Percentiles rank a stretch among this genome's conserved stretches.
These are phyloP conservation scores for Heliconius hewitsoni DNA, from an alignment of 1,140 invertebrate genomes.

Conservation along the genomic window DNA sequence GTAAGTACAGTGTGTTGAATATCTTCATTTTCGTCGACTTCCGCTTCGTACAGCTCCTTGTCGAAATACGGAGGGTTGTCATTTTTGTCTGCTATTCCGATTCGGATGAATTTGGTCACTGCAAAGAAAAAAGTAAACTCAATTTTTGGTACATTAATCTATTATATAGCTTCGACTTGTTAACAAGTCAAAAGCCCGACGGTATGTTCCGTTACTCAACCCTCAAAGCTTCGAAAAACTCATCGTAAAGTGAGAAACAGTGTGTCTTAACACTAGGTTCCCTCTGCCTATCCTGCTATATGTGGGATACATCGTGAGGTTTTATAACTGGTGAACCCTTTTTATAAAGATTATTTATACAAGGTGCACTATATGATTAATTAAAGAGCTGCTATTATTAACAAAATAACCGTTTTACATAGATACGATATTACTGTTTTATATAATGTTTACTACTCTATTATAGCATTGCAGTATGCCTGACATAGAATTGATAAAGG, in stretches of 20 bases:
- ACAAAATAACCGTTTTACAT: background rate
- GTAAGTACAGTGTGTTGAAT: slow-evolving; percentile 98
- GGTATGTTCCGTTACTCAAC: no score
- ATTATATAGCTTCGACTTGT: background rate
- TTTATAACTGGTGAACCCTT: background rate
- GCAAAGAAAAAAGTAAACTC: slow-evolving; percentile 51
- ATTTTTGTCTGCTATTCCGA: slow-evolving; percentile 97
- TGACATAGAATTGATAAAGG: background rate
- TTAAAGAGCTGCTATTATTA: background rate
- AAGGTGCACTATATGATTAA: background rate
- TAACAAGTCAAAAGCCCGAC: background rate
- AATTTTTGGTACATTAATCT: background rate
- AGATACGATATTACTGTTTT: background rate
- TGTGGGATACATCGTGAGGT: no score
- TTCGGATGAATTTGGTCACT: slow-evolving; percentile 95
- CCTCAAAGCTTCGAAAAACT: no score
- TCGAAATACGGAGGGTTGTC: slow-evolving; percentile 99
- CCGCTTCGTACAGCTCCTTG: slow-evolving; percentile 96
- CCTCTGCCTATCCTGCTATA: no score
- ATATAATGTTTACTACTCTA: background rate
- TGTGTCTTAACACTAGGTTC: no score
- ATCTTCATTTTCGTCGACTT: slow-evolving; percentile 98
- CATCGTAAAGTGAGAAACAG: no score
- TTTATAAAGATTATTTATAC: background rate
- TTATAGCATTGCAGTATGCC: background rate